Base-by-base conservation (phyloP, 2,888 invertebrate genomes). In the Ischnus inquisitorius region DNA sequence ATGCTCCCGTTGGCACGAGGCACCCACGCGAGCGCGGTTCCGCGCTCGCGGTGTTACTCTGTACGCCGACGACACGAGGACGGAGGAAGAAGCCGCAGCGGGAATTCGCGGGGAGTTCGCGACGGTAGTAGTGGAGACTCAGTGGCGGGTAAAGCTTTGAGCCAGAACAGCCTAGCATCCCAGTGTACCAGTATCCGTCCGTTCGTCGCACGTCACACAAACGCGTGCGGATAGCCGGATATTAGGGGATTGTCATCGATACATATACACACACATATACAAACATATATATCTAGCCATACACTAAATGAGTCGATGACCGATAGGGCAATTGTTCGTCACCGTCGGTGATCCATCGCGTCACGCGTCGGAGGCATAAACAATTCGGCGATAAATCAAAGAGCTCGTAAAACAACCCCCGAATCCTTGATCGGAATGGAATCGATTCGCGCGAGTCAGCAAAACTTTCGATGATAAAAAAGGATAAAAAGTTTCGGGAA, bases 121-220 rank as follows among this genome's bases (percentile, higher is more conserved):
- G 46, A 48, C 22, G 28, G 14, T n/a, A 10, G 51, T 28, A 2
- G 28, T 4, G 10, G 43, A 22, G n/a, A 72, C 46, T 60, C 25
- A 54, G 76, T 81, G 77, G 77, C 82, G 65, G 77, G 48, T 48
- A 72, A 74, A 62, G 74, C 82, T 82, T 74, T 54, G 74, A 74
- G 64, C 64, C 22, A 46, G 69, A 71, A 74, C 57, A 64, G 54
- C 54, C 5, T 57, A 79, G 79, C 79, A 69, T 83, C 85, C 84
- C 86, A 84, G 86, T 22, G 22, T 22, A 22, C 19, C 34, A 34
- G 10, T 85, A 65, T 64, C 54, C 85, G 81, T 79, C 77, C 82
- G 85, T 76, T 86, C 81, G 86, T 22, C 79, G 77, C 51, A 83
- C 72, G 76, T 76, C 79, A 76, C 75, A 25, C 74, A 51, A 51